Percentiles rank a stretch among this genome's conserved stretches.
Conservation (phyloP, 1,140 invertebrate species). For the Drosophila paulistorum region DNA sequence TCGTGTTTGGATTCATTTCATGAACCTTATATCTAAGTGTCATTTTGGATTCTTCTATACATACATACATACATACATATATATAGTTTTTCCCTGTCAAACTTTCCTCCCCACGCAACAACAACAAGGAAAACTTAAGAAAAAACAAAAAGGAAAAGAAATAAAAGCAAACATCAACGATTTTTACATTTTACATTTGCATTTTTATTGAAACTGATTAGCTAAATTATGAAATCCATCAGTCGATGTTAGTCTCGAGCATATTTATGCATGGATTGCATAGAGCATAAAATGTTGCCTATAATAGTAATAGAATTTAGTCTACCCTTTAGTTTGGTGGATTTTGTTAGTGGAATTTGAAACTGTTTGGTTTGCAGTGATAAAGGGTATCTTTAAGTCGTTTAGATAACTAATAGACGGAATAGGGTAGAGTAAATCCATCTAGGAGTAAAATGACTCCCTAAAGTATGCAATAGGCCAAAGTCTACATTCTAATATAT, state of each 20-base stretch:
- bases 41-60: neutral
- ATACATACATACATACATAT: neutral
- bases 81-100: neutral
- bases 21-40: neutral
- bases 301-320: no score
- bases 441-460: no score
- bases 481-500: no score
- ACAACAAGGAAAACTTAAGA: neutral
- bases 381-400: no score
- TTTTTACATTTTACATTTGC: slow-evolving; percentile 28
- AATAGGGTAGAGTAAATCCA: no score
- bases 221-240: neutral
- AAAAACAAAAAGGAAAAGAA: slow-evolving; percentile 1
- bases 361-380: no score
- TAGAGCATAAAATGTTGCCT: no score
- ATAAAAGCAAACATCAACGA: slow-evolving; percentile 24
- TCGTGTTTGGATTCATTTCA: neutral
- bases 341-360: no score
- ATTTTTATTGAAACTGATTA: slow-evolving; percentile 13
- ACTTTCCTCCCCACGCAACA: neutral
- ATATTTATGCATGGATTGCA: neutral
- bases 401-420: no score
- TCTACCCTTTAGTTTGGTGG: no score
- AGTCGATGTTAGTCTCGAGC: neutral
- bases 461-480: no score